phyloP scores from a whole-genome alignment of 2,888 invertebrate species.

The Cerastis leucographa region DNA sequence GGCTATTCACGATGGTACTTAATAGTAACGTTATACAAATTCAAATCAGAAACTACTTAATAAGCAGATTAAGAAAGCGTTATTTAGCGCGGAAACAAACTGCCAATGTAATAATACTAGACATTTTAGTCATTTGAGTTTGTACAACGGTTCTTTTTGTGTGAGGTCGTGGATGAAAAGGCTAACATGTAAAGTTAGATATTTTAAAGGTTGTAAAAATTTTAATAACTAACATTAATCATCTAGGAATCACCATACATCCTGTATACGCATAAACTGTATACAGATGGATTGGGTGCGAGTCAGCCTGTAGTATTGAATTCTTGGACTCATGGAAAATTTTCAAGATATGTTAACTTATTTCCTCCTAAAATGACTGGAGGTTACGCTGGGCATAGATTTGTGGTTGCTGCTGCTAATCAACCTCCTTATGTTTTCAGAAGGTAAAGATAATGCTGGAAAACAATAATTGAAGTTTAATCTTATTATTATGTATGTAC shows the following conservation, averaged over 20 bases:
- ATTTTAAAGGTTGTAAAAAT: neutral
- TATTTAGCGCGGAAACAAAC: neutral
- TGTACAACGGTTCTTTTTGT: neutral
- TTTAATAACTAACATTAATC: slow-evolving; percentile 17
- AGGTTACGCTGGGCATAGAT: slow-evolving; percentile 94
- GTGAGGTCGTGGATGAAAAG: neutral
- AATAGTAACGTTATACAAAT: neutral
- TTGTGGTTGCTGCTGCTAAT: slow-evolving; percentile 92
- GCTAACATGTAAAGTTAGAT: neutral
- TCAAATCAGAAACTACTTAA: neutral
- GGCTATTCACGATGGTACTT: neutral
- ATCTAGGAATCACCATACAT: slow-evolving; percentile 92
- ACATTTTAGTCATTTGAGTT: neutral
- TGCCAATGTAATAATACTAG: neutral
- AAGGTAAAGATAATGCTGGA: slow-evolving; percentile 81
- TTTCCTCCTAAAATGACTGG: slow-evolving; percentile 93
- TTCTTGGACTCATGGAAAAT: slow-evolving; percentile 92
- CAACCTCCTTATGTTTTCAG: slow-evolving; percentile 94
- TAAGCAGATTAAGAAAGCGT: neutral
- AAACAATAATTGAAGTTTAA: neutral
- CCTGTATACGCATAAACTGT: slow-evolving; percentile 94
- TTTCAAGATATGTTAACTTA: slow-evolving; percentile 91
- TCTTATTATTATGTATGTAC: neutral
- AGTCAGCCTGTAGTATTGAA: slow-evolving; percentile 92
- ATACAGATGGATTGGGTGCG: slow-evolving; percentile 93